These are phyloP conservation scores for Sinella curviseta DNA, from an alignment of 1,140 invertebrate species.

Conservation along the genomic window DNA sequence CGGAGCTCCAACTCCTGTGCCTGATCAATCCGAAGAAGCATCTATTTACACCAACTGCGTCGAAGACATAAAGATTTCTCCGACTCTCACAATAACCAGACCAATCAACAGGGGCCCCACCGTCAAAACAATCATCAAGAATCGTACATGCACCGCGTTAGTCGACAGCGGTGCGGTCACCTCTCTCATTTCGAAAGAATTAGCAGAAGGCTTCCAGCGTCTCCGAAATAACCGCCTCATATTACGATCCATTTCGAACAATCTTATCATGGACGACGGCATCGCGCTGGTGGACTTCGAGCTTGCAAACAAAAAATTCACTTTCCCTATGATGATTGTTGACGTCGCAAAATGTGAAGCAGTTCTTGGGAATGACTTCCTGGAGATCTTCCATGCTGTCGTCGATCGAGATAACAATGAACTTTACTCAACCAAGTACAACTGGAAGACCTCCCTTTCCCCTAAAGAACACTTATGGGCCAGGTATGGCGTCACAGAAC, in stretches of 20 bases:
- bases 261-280: background rate
- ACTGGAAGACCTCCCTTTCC: background rate
- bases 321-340: background rate
- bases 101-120: too few species aligned
- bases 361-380: background rate
- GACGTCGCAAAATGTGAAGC: background rate
- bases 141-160: background rate
- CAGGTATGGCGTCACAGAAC: background rate
- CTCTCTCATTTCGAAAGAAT: background rate
- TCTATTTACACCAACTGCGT: too few species aligned
- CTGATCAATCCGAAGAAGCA: too few species aligned
- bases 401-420: background rate
- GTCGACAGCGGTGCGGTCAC: background rate
- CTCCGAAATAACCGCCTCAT: background rate
- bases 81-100: too few species aligned
- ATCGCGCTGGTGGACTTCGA: background rate
- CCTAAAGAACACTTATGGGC: background rate
- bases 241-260: background rate
- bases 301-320: background rate
- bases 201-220: background rate
- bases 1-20: too few species aligned
- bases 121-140: background rate
- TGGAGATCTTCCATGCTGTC: background rate
- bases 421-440: background rate
- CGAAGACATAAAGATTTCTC: too few species aligned